Percentiles rank a stretch among this genome's conserved stretches.
phyloP scores from a whole-genome alignment of 2,797 vertebrate species.

The Paratrypauchen microcephalus region DNA sequence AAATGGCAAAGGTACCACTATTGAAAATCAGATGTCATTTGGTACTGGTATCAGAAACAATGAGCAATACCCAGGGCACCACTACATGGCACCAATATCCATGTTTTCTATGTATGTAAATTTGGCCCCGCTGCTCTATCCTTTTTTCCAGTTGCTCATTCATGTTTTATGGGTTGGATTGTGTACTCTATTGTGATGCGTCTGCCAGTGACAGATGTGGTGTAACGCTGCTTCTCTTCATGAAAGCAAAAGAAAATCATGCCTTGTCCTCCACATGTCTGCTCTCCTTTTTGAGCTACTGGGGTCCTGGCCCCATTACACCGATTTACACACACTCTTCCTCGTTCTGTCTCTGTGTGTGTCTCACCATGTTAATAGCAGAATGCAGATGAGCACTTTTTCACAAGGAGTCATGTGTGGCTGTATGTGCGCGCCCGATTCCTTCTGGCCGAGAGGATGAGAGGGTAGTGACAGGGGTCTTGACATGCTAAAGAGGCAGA shows the following conservation, averaged over 20 bases:
- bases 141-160: slow-evolving; percentile 34
- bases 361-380: slow-evolving; percentile 74
- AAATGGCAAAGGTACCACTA: neutral
- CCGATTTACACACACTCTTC: slow-evolving; percentile 95
- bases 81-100: neutral
- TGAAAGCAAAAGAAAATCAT: slow-evolving; percentile 86
- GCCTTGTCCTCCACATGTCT: slow-evolving; percentile 96
- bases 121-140: neutral
- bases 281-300: slow-evolving; percentile 91
- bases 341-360: slow-evolving; percentile 58
- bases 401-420: slow-evolving; percentile 71
- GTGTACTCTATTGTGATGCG: slow-evolving; percentile 82
- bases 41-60: neutral
- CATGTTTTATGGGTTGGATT: slow-evolving; percentile 46
- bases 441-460: slow-evolving; percentile 92
- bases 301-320: slow-evolving; percentile 99
- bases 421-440: slow-evolving; percentile 43
- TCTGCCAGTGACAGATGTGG: slow-evolving; percentile 92
- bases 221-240: slow-evolving; percentile 89
- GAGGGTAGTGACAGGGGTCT: slow-evolving; percentile 96
- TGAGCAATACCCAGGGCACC: too few relatives aligned
- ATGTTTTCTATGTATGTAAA: neutral
- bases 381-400: slow-evolving; percentile 78
- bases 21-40: neutral
- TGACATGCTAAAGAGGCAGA: slow-evolving; percentile 99